Evolutionary conservation across 2,797 vertebrate species (phyloP).

Genomic region (Peromyscus eremicus): DNA sequence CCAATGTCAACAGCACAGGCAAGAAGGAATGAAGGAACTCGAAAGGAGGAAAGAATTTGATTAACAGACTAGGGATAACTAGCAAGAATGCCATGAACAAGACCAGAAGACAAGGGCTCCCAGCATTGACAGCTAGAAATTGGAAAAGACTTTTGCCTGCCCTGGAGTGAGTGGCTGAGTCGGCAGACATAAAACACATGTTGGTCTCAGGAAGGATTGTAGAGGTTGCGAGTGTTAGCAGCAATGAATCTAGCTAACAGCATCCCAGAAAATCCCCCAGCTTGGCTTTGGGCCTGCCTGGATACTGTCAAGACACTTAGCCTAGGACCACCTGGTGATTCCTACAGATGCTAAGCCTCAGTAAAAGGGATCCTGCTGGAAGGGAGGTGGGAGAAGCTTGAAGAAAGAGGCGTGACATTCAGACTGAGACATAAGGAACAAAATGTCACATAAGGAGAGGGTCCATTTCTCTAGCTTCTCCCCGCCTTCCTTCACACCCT

Average conservation of each 20-base stretch:
- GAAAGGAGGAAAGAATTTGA: constrained; percentile 87
- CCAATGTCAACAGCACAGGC: constrained; percentile 89
- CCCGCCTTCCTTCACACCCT: too few species aligned
- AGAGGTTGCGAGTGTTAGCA: not conserved
- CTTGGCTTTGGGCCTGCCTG: not conserved
- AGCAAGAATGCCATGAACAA: constrained; percentile 84
- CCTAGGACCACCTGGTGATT: fast-evolving
- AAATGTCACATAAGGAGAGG: not conserved
- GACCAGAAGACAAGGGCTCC: constrained; percentile 80
- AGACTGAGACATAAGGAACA: not conserved
- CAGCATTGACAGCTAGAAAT: not conserved
- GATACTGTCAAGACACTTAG: not conserved
- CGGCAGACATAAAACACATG: not conserved
- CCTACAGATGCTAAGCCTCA: not conserved
- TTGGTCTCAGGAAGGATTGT: not conserved
- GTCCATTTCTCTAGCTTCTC: not conserved
- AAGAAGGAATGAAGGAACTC: constrained; percentile 89
- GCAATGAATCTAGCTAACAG: not conserved
- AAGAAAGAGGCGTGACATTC: not conserved
- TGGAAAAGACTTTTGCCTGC: not conserved
- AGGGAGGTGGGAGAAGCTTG: not conserved
- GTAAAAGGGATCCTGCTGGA: not conserved
- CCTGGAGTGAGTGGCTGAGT: not conserved
- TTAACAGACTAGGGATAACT: constrained; percentile 85
- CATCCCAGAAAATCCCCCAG: not conserved